Evolutionary conservation across 2,888 invertebrate genomes (phyloP), one percentile per base, ranked within the genome.

Genomic region (Dryobotodes eremita): DNA sequence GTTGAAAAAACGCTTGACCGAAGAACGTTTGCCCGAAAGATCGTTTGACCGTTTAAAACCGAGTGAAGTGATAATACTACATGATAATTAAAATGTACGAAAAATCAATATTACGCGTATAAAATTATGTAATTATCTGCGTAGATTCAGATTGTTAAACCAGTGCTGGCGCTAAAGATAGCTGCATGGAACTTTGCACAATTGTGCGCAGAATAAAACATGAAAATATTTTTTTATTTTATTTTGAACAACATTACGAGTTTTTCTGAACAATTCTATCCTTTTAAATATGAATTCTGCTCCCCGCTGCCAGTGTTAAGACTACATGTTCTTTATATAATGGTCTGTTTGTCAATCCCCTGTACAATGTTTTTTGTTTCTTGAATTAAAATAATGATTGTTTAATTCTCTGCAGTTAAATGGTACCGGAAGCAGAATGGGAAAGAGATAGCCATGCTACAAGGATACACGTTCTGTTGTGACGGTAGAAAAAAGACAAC

Each of bases 391-490:
- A 26, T 48, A 23, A 15, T 55, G 2, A 17, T 50, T 26, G 13
- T n/a, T 75, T 42, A 46, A 23, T 72, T 20, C 68, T 70, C 13
- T 26, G 36, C 71, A 85, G 84, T 86, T 2, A 48, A 69, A 26
- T 83, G 88, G 74, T 80, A 82, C 2, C 65, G 71, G n/a, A 93
- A 89, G 31, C 55, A 13, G 8, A 77, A 72, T 8, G 92, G 92
- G 1, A 92, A 90, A 50, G 78, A 80, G 53, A 55, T 92, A 53
- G 90, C 91, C 0, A 62, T 94, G 2, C 72, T 93, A 1, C 75
- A 91, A 5, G 91, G 92, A 0, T 94, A 84, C 77, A 90, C 92
- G 0, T 94, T 90, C 84, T 92, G 91, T 79, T 79, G 75, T 23
- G 71, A 75, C 15, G 50, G 53, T 1, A 59, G 78, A 15, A 65